Evolutionary conservation across 1,140 invertebrate genomes (phyloP), one percentile per base, ranked within the genome.

Genomic region (Andricus grossulariae): DNA sequence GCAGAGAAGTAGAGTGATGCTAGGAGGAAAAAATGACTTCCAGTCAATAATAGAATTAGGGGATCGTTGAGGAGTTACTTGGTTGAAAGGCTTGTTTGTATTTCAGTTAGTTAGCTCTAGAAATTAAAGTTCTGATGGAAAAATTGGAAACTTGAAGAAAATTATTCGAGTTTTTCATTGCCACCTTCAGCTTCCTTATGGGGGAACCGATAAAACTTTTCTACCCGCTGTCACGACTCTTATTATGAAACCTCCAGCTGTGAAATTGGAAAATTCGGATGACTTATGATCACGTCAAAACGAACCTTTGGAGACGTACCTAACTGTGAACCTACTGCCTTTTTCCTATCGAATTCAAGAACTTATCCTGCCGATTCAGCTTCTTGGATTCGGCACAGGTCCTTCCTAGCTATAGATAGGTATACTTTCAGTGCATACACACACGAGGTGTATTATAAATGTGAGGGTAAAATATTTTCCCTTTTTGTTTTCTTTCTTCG

Each of bases 241-340:
- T 66, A 66, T 66, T 66, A 66, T 66, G 60, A 66, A 66, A 66
- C 60, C 25, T 66, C 60, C 60, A 66, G 60, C 60, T 66, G 60
- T 66, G 55, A 77, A 79, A 79, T 79, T 79, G 77, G 72, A 79
- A 79, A 80, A 77, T 71, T 72, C 57, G 71, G 75, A 71, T 73
- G 75, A 79, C 72, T 79, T 76, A 76, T 55, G 74, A 60, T 79
- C 21, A 72, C 74, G 60, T 76, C 73, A 75, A 50, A 74, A 71
- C 25, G 50, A 72, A 73, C 74, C 25, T 76, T 60, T 72, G 66
- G 21, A 55, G 75, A 74, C 45, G 49, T 77, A 74, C 79, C 72
- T 78, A 78, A 75, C 74, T 32, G 60, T 71, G 52, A 54, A 54
- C 52, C 52, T 54, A 54, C 32, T 54, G 19, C 60, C 60, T 66